A percentile compares a stretch with the other conserved stretches of the same genome.
Conservation (phyloP, 1,140 invertebrate genomes). For the Apis cerana region DNA sequence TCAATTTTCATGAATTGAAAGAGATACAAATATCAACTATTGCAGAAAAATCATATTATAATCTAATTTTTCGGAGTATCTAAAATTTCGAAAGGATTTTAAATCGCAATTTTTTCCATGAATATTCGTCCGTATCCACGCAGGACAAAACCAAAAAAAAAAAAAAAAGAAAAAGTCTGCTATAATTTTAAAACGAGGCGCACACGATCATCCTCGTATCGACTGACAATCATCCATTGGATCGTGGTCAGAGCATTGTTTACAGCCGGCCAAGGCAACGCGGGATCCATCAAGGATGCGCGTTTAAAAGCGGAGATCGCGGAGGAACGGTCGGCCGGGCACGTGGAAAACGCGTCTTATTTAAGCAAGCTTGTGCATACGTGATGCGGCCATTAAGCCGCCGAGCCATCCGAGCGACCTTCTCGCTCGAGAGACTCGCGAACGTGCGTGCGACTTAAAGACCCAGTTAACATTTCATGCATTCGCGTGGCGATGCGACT, state of each 20-base stretch:
- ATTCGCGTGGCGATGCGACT: constrained; percentile 25
- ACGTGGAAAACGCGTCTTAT: constrained; percentile 44
- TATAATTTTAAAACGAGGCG: not conserved
- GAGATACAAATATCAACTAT: too few relatives aligned
- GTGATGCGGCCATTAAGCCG: constrained; percentile 42
- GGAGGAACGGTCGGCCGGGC: constrained; percentile 41
- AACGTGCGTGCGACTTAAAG: constrained; percentile 27
- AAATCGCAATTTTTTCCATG: too few relatives aligned
- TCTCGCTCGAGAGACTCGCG: constrained; percentile 12
- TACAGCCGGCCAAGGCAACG: constrained; percentile 10
- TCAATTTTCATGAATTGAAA: too few relatives aligned
- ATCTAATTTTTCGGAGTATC: too few relatives aligned
- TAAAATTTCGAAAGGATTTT: too few relatives aligned
- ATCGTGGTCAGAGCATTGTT: constrained; percentile 15
- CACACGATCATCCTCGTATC: not conserved
- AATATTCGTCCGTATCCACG: too few relatives aligned
- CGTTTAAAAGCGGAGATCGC: constrained; percentile 18
- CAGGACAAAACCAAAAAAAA: too few relatives aligned
- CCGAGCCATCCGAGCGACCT: constrained; percentile 21
- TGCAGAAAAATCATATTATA: too few relatives aligned
- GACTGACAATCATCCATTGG: not conserved
- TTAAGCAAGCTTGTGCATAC: constrained; percentile 36
- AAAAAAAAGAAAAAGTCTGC: not conserved
- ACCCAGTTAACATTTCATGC: constrained; percentile 40
- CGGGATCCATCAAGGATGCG: constrained; percentile 39